Evolutionary conservation across 2,797 vertebrate genomes (phyloP).

Genomic region (Adrianichthys oophorus): DNA sequence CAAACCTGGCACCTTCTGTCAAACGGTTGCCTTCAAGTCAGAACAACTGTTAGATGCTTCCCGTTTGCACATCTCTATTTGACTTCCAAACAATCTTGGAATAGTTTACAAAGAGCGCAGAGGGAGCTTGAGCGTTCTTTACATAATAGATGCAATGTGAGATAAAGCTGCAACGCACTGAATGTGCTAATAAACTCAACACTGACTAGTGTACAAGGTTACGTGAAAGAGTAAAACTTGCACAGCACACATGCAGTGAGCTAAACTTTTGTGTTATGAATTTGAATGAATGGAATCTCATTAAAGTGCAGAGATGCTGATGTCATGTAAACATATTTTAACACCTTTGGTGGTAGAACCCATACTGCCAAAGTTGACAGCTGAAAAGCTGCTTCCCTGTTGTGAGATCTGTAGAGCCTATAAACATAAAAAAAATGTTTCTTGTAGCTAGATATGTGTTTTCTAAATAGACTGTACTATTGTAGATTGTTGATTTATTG

Average conservation of each 20-base stretch:
- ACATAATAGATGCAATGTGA: constrained; percentile 61
- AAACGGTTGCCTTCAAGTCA: constrained; percentile 45
- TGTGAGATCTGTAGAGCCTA: too few species aligned
- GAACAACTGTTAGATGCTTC: constrained; percentile 51
- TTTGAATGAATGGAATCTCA: constrained; percentile 61
- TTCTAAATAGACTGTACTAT: too few species aligned
- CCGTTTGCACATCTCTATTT: constrained; percentile 64
- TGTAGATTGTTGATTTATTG: too few species aligned
- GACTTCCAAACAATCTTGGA: constrained; percentile 69
- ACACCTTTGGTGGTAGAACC: constrained; percentile 65
- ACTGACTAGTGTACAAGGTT: constrained; percentile 35
- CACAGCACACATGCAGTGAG: constrained; percentile 39
- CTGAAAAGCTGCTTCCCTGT: constrained; percentile 34
- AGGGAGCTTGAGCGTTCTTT: constrained; percentile 48
- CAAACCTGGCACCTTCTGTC: constrained; percentile 35
- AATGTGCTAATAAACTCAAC: constrained; percentile 25
- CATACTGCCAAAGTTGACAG: constrained; percentile 67
- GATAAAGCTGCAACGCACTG: constrained; percentile 36
- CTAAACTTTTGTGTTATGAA: constrained; percentile 45
- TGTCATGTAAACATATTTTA: constrained; percentile 72
- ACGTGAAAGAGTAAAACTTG: constrained; percentile 44
- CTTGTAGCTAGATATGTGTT: too few species aligned
- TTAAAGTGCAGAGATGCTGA: constrained; percentile 64
- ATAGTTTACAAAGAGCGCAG: constrained; percentile 55
- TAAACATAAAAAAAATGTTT: too few species aligned